A percentile compares a stretch with the other conserved stretches of the same genome.
These are phyloP conservation scores for Notolabrus celidotus DNA, from an alignment of 2,797 vertebrate species.

Conservation along the genomic window DNA sequence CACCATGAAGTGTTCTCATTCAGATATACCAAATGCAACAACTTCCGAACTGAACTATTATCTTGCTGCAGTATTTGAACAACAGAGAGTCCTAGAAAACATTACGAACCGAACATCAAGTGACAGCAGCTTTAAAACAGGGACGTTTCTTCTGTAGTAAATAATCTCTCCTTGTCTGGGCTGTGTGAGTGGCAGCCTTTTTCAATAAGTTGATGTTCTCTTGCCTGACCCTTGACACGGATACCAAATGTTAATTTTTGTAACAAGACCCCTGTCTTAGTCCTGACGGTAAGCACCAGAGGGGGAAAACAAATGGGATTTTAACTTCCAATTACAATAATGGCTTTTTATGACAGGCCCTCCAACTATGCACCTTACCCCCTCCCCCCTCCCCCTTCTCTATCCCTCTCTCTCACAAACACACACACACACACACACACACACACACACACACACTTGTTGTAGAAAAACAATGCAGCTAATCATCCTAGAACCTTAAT, in stretches of 20 bases:
- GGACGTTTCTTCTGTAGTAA: slow-evolving; percentile 37
- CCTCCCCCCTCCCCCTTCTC: neutral
- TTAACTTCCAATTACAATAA: slow-evolving; percentile 83
- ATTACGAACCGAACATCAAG: slow-evolving; percentile 15
- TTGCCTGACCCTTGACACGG: slow-evolving; percentile 66
- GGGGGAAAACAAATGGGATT: slow-evolving; percentile 79
- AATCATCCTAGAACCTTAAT: slow-evolving; percentile 66
- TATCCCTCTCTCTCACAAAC: neutral
- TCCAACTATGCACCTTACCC: slow-evolving; percentile 61
- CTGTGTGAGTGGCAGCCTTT: slow-evolving; percentile 63
- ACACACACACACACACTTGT: slow-evolving; percentile 24
- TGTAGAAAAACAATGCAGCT: slow-evolving; percentile 72
- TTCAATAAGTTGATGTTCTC: slow-evolving; percentile 69
- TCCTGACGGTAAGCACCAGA: slow-evolving; percentile 72
- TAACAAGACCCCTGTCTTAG: slow-evolving; percentile 66
- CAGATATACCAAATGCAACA: slow-evolving; percentile 9
- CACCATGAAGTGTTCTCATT: slow-evolving; percentile 14
- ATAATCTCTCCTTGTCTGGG: slow-evolving; percentile 41
- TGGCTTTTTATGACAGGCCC: slow-evolving; percentile 76
- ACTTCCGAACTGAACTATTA: slow-evolving; percentile 12
- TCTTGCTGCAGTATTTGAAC: slow-evolving; percentile 26
- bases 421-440: neutral
- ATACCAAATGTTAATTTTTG: slow-evolving; percentile 75
- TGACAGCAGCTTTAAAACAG: slow-evolving; percentile 6
- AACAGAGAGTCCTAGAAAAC: slow-evolving; percentile 7